Base-by-base conservation (phyloP, 2,888 invertebrate genomes). In the Clanis bilineata region DNA sequence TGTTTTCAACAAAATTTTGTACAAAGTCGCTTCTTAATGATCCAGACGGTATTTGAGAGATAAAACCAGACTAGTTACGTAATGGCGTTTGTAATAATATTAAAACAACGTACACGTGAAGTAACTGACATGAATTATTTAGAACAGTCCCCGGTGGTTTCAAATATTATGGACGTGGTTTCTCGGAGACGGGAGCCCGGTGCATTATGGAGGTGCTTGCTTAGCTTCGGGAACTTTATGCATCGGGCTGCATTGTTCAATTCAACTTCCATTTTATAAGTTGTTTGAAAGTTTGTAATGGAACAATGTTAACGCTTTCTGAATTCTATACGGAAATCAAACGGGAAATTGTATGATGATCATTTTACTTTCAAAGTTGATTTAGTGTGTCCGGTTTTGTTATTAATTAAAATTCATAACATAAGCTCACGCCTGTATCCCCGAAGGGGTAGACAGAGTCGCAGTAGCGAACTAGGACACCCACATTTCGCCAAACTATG, bases 121-220 rank as follows among this genome's bases (percentile, higher is more conserved):
- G 23, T 58, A 12, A 4, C 15, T 36, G 3, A 36, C 9, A 32
- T 58, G 25, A 58, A 39, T 56, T 25, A 56, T 56, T 55, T 45
- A 59, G 38, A 25, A 15, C 58, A 23, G 15, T 23, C 55, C 6
- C 43, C 56, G 5, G 10, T 21, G 44, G 23, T 7, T 38, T 59
- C 21, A 56, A 56, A 23, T 59, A 56, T 59, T 56, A 56, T 38
- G 28, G 21, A 51, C 47, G 22, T 36, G 32, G 59, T 45, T 12
- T 25, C 36, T 38, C 44, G 10, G 41, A 36, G 18, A 21, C 28
- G 36, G 10, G 41, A 36, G 18, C 12, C 28, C n/a, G 32, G 28
- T 45, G 56, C 28, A 45, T 45, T 56, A 21, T 32, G 21, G 38
- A 23, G 15, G 23, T 32, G 22, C 21, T 22, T 39, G 55, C 32